phyloP scores from a whole-genome alignment of 2,888 invertebrate genomes.

The Archips xylosteana region DNA sequence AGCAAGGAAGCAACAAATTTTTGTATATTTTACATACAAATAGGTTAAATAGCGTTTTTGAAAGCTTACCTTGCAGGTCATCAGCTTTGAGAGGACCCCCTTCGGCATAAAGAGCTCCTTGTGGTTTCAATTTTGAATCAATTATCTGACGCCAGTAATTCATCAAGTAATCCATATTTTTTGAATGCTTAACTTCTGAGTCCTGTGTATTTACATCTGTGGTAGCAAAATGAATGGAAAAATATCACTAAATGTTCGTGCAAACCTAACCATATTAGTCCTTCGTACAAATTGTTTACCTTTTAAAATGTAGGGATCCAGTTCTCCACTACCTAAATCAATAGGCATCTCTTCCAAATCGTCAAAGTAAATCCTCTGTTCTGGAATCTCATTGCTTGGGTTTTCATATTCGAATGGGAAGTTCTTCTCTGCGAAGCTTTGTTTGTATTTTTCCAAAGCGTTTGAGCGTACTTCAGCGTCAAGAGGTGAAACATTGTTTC shows the following conservation, averaged over 20 bases:
- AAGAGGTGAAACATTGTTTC: conserved; percentile 71
- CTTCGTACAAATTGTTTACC: conserved; percentile 54
- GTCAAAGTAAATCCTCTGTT: conserved; percentile 85
- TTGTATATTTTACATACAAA: conserved; percentile 51
- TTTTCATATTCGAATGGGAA: conserved; percentile 82
- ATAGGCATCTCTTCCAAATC: conserved; percentile 77
- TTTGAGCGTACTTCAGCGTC: conserved; percentile 78
- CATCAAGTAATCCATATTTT: conserved; percentile 77
- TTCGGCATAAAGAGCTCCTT: conserved; percentile 73
- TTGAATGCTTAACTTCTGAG: conserved; percentile 57
- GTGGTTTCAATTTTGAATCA: conserved; percentile 66
- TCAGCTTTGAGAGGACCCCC: conserved; percentile 76
- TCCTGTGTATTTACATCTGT: conserved; percentile 38
- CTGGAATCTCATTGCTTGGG: conserved; percentile 74
- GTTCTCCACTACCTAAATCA: conserved; percentile 77
- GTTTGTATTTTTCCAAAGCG: conserved; percentile 77
- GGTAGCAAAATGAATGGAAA: conserved; percentile 7
- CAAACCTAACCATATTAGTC: background rate
- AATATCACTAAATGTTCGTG: background rate
- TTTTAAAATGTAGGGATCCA: conserved; percentile 67
- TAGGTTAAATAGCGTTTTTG: conserved; percentile 6
- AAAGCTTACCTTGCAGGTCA: conserved; percentile 70
- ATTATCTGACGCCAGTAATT: conserved; percentile 74
- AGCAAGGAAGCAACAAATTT: conserved; percentile 69
- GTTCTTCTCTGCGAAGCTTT: conserved; percentile 77